These are phyloP conservation scores for Platichthys flesus DNA, from an alignment of 2,113 vertebrate genomes.

Conservation along the genomic window DNA sequence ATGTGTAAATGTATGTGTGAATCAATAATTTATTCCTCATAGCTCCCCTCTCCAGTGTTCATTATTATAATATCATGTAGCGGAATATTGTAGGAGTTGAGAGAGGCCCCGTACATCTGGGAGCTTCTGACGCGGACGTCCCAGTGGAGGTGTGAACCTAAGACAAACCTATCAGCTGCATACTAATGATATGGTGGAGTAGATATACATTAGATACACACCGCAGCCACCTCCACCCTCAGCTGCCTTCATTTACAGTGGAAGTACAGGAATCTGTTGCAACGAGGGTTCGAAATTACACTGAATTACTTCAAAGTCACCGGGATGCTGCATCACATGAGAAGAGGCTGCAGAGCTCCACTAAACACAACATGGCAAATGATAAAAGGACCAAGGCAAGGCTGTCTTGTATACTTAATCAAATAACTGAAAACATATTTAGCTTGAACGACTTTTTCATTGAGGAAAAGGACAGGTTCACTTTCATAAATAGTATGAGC, in stretches of 20 bases:
- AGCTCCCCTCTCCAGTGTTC: slow-evolving; percentile 19
- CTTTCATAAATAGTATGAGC: no score
- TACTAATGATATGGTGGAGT: slow-evolving; percentile 4
- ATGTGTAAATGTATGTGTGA: slow-evolving; percentile 28
- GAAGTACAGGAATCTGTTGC: slow-evolving; percentile 23
- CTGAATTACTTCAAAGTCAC: slow-evolving; percentile 25
- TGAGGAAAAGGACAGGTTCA: not conserved
- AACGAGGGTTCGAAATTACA: slow-evolving; percentile 37
- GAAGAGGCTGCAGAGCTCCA: not conserved
- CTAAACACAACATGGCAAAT: not conserved
- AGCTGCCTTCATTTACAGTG: not conserved
- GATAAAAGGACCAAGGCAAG: not conserved
- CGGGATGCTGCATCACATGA: slow-evolving; percentile 26
- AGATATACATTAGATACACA: not conserved
- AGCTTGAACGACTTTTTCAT: not conserved
- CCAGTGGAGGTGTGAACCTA: slow-evolving; percentile 2
- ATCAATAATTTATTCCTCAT: slow-evolving; percentile 41
- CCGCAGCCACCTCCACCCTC: not conserved
- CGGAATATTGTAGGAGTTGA: slow-evolving; percentile 24
- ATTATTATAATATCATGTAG: slow-evolving; percentile 35
- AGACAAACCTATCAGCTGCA: slow-evolving; percentile 8
- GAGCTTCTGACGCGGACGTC: slow-evolving; percentile 20
- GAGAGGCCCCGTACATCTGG: slow-evolving; percentile 7
- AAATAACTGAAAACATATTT: not conserved
- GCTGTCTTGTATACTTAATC: no score